Evolutionary conservation across 2,113 vertebrate genomes (phyloP), one percentile per base, ranked within the genome.

Genomic region (Sinocyclocheilus anshuiensis): DNA sequence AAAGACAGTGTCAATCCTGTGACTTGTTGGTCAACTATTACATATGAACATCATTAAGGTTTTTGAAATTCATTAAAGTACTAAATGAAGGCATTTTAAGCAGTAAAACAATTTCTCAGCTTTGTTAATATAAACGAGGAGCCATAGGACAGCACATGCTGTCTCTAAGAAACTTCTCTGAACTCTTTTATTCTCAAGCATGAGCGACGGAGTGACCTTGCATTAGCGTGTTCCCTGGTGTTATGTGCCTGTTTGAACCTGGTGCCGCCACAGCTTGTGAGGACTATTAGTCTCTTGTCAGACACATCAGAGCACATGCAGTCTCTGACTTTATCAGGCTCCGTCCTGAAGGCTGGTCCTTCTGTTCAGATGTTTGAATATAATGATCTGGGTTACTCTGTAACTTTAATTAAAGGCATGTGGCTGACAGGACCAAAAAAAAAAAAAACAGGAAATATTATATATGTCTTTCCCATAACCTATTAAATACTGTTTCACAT

Each of bases 91-190:
- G 18, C 69, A 5, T 72, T 72, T 72, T 11, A 72, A 39, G 69
- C 33, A 22, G 33, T 74, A 6, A 74, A 74, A 12, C 36, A 2
- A 72, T 12, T 74, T 42, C 36, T 12, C 4, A 2, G 36, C 69
- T 22, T 22, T 42, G 1, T 5, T 42, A 12, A 72, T 42, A 42
- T 76, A 77, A 82, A 83, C 11, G 20, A 75, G 24, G 55, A 81
- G 22, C 3, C 74, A 61, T 53, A 53, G 16, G 29, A 39, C 36
- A 72, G 4, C 33, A 11, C 55, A 77, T 78, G 89, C 59, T 45
- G 88, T 92, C 91, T 89, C 92, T 92, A 92, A 90, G 91, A 91
- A 86, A 87, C 86, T 0, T n/a, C 36, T 84, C 74, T 26, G 61
- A 61, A 78, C 77, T 78, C 22, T 67, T 83, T 53, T 45, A 53